Conservation (phyloP, 2,888 invertebrate genomes). For the Gryllus longicercus region DNA sequence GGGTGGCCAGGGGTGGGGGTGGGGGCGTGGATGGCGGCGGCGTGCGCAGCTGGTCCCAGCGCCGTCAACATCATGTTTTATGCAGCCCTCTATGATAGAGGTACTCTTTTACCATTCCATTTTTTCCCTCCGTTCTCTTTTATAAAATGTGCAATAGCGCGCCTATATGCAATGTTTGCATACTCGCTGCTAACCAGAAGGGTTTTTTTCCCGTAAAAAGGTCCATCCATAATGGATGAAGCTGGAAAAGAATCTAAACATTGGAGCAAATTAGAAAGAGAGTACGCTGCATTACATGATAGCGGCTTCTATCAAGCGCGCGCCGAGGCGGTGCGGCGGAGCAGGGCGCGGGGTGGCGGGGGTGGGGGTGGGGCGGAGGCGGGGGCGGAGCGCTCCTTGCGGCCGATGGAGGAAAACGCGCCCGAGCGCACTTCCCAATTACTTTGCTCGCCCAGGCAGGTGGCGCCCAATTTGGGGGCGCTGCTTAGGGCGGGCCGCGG, state of each 20-base stretch:
- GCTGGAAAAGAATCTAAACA: slow-evolving; percentile 34
- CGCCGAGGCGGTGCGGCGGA: slow-evolving; percentile 26
- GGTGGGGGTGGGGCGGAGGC: not conserved
- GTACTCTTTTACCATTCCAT: slow-evolving; percentile 20
- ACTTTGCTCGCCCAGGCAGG: not conserved
- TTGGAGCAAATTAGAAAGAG: slow-evolving; percentile 35
- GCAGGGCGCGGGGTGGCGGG: not conserved
- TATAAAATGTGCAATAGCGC: slow-evolving; percentile 34
- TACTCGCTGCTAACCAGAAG: slow-evolving; percentile 24
- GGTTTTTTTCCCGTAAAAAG: slow-evolving; percentile 21
- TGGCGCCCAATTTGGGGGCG: not conserved
- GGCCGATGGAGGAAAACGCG: not conserved
- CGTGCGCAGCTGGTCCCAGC: not conserved
- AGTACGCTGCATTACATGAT: slow-evolving; percentile 31
- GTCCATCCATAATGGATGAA: slow-evolving; percentile 30
- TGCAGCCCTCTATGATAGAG: slow-evolving; percentile 19
- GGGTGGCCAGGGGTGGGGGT: not conserved
- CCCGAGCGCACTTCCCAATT: slow-evolving; percentile 11
- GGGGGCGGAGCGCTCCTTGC: not conserved
- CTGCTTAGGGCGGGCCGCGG: not conserved
- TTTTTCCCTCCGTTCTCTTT: slow-evolving; percentile 22
- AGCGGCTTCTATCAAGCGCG: slow-evolving; percentile 30
- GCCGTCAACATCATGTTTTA: slow-evolving; percentile 24
- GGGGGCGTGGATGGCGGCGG: not conserved
- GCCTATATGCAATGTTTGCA: slow-evolving; percentile 27